phyloP scores from a whole-genome alignment of 1,140 invertebrate species.

The Diachasma alloeum region DNA sequence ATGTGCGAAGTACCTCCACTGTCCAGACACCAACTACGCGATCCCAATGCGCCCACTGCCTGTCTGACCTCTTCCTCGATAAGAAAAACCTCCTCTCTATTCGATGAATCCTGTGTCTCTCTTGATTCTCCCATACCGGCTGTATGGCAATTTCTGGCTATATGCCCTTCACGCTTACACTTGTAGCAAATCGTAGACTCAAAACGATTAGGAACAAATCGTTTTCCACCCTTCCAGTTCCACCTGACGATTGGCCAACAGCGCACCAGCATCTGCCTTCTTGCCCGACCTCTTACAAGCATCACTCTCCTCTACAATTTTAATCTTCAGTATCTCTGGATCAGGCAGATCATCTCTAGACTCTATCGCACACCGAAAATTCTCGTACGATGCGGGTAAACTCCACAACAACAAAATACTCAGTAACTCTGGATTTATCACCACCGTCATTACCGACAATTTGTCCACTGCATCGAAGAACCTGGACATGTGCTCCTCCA shows the following conservation, averaged over 20 bases:
- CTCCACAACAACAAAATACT: slow-evolving; percentile 1
- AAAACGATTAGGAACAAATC: not conserved
- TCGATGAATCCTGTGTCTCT: not conserved
- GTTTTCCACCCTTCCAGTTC: not conserved
- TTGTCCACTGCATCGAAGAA: slow-evolving; percentile 41
- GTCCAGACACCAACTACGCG: not conserved
- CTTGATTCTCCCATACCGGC: not conserved
- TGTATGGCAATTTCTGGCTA: not conserved
- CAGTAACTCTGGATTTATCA: not conserved
- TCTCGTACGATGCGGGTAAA: not conserved
- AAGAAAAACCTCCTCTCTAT: not conserved
- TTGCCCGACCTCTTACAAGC: not conserved
- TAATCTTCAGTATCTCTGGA: not conserved
- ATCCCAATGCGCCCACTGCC: not conserved
- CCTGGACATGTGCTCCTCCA: slow-evolving; percentile 35
- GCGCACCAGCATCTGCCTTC: not conserved
- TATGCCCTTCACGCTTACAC: not conserved
- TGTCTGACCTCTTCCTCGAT: not conserved
- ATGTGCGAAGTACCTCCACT: not conserved
- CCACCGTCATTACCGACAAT: not conserved
- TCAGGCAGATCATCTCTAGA: not conserved
- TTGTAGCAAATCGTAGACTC: not conserved
- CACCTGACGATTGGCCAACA: not conserved
- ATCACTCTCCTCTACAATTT: slow-evolving; percentile 7
- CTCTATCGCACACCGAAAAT: slow-evolving; percentile 4